Percentiles rank a stretch among this genome's conserved stretches.
Evolutionary conservation across 2,113 vertebrate genomes (phyloP).

Genomic region (Phainopepla nitens): DNA sequence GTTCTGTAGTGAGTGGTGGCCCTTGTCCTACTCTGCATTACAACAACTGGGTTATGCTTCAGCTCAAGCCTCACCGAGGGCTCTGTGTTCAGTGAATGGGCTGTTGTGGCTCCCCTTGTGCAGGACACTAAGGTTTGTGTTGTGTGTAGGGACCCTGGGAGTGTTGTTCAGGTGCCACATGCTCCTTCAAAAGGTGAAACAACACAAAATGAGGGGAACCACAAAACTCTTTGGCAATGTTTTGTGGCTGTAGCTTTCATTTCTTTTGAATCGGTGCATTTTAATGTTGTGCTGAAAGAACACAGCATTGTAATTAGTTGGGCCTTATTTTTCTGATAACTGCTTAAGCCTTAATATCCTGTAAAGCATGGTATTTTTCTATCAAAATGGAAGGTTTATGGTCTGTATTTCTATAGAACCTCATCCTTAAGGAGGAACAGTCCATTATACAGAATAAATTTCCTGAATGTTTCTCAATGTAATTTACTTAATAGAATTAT

Average conservation of each 20-base stretch:
- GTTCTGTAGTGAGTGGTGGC: background rate
- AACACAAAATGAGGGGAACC: background rate
- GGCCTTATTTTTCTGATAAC: background rate
- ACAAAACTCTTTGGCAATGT: background rate
- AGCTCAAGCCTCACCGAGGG: background rate
- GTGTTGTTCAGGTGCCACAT: accelerated
- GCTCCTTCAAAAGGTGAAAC: background rate
- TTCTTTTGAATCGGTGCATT: background rate
- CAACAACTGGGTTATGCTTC: background rate
- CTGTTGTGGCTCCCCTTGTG: background rate
- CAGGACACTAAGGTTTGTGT: accelerated
- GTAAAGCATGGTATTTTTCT: background rate
- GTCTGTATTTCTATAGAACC: background rate
- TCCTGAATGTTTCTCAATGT: background rate
- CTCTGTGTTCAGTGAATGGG: background rate
- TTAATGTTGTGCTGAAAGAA: background rate
- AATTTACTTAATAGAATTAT: background rate
- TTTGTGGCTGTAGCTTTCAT: background rate
- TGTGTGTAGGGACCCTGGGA: background rate
- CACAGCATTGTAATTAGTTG: background rate
- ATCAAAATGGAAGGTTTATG: background rate
- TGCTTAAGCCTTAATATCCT: background rate
- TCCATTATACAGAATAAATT: background rate
- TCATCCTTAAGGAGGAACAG: background rate
- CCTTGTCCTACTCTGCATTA: accelerated